Conservation (phyloP, 2,797 vertebrate genomes). For the Hylomyscus alleni region DNA sequence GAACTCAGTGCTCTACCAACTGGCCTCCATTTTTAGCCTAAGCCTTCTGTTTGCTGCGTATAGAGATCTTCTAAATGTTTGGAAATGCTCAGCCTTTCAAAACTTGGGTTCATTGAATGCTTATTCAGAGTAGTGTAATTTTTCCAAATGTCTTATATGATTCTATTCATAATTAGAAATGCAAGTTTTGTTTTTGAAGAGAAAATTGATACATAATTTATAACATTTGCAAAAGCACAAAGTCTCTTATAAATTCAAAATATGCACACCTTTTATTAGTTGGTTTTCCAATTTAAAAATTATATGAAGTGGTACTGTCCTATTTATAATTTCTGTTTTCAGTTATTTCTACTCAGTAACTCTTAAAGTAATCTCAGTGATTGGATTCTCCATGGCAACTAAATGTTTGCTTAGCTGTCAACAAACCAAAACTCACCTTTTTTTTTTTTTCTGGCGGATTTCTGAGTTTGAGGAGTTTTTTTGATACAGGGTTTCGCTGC, state of each 20-base stretch:
- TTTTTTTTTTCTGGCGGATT: no score
- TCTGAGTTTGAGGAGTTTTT: no score
- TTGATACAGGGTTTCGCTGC: no score
- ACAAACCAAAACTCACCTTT: conserved; percentile 49
- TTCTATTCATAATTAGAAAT: conserved; percentile 67
- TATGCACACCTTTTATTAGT: neutral
- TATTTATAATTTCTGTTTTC: conserved; percentile 58
- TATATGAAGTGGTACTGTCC: neutral
- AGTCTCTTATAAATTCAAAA: conserved; percentile 36
- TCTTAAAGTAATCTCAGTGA: conserved; percentile 24
- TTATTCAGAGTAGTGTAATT: conserved; percentile 10
- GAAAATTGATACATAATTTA: conserved; percentile 50
- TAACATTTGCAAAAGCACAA: conserved; percentile 6
- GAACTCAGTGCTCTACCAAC: neutral
- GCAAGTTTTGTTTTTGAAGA: conserved; percentile 50
- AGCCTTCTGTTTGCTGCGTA: neutral
- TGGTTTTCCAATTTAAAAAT: conserved; percentile 50
- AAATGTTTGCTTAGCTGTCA: conserved; percentile 69
- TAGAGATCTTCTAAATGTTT: conserved; percentile 53
- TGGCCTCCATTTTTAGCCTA: neutral
- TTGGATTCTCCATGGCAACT: conserved; percentile 21
- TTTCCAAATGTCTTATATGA: conserved; percentile 49
- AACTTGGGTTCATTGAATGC: conserved; percentile 31
- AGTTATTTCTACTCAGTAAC: conserved; percentile 52
- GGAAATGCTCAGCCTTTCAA: conserved; percentile 7